phyloP scores from a whole-genome alignment of 2,797 vertebrate species.

The Ceryle rudis region DNA sequence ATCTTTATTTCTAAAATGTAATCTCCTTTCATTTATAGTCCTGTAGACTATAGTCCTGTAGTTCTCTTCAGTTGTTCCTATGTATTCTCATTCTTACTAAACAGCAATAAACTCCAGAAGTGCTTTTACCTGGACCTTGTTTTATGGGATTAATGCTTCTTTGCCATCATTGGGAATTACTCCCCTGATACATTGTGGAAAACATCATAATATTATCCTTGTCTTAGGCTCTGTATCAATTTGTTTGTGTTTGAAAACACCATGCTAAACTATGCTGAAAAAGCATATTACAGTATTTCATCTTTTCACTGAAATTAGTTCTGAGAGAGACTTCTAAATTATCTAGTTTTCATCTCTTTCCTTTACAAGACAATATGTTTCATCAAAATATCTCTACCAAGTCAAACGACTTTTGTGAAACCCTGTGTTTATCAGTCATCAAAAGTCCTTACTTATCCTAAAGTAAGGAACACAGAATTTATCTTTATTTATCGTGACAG shows the following conservation, averaged over 20 bases:
- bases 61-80: neutral
- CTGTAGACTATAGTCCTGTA: neutral
- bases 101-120: neutral
- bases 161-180: fast-evolving
- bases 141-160: neutral
- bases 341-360: neutral
- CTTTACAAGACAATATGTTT: neutral
- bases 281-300: neutral
- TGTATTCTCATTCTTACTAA: neutral
- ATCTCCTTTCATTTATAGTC: neutral
- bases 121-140: neutral
- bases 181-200: neutral
- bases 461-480: neutral
- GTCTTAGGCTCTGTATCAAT: neutral
- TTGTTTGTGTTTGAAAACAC: neutral
- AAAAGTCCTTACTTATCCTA: neutral
- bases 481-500: neutral
- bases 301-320: neutral
- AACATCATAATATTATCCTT: neutral
- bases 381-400: neutral
- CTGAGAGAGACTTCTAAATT: neutral
- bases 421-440: neutral
- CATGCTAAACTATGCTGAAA: neutral
- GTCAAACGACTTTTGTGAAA: neutral
- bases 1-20: neutral